Conservation (phyloP, 2,113 vertebrate species). For the Chaetodon auriga region DNA sequence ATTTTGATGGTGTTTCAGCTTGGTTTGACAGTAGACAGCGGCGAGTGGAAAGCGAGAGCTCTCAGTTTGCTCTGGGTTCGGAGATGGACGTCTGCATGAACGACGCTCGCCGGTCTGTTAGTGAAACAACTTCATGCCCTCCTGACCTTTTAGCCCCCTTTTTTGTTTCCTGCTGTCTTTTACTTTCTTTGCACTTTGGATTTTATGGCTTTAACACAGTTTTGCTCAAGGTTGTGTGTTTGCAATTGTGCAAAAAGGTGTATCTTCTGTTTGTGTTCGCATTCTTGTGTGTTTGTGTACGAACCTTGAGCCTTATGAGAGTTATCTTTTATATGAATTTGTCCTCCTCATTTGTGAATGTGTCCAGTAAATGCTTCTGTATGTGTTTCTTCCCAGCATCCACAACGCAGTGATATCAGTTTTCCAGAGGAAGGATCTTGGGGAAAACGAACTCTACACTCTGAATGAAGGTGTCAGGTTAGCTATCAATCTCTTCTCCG, state of each 20-base stretch:
- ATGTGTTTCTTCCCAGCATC: constrained; percentile 86
- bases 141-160: neutral
- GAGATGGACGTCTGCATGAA: neutral
- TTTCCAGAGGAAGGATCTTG: constrained; percentile 95
- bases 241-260: neutral
- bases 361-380: neutral
- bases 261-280: no score
- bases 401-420: constrained; percentile 95
- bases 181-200: neutral
- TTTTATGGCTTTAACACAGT: neutral
- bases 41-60: constrained; percentile 14
- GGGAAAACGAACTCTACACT: constrained; percentile 93
- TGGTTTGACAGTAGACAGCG: neutral
- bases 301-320: no score
- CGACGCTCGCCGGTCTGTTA: neutral
- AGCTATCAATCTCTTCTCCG: constrained; percentile 59
- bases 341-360: neutral
- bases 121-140: neutral
- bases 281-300: no score
- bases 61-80: neutral
- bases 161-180: neutral
- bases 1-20: constrained; percentile 31
- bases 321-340: no score
- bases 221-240: neutral
- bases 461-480: constrained; percentile 99